Base-by-base conservation (phyloP, 2,888 invertebrate genomes). In the Eretmocerus hayati region DNA sequence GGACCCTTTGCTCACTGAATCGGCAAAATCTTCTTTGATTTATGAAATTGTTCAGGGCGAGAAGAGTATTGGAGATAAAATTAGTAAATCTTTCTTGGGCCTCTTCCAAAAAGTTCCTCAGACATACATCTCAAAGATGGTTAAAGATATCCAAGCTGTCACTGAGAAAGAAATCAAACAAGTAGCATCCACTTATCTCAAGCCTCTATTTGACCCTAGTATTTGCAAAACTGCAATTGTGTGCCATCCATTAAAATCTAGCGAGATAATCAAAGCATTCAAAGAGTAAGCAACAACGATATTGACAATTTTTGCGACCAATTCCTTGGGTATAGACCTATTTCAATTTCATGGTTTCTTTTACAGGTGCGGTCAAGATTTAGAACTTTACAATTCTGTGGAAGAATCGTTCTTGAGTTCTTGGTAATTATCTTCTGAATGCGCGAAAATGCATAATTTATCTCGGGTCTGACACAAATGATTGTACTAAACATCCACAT, bases 11-110 rank as follows among this genome's bases (percentile, higher is more conserved):
- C 75, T 91, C 50, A 79, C 91, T 59, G 87, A 86, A 59, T 86
- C 90, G 0, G 91, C 91, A 0, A 85, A 83, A 63, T 87, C 90
- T 64, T 89, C 90, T 15, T 77, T 90, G n/a, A 81, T 92, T 54
- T 94, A 86, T 71, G 87, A 90, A 64, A 81, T 89, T 42, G 87
- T 93, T 52, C 84, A 87, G 59, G 76, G 81, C 56, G 90, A 90
- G 69, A 85, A 86, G 64, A 87, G 84, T 48, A 81, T 90, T 11
- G 82, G 85, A 0, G 81, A 83, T 61, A 80, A 87, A 19, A 84
- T 88, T 20, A 67, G 72, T 30, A 79, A 85, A 60, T 86, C 90
- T 1, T 74, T 92, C n/a, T 67, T 83, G 44, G 81, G 83, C 42
- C 85, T 85, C 65, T 80, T 88, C 62, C 78, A 83, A 57, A 76